Percentiles rank a stretch among this genome's conserved stretches.
Conservation (phyloP, 2,797 vertebrate species). For the Eleutherodactylus coqui region DNA sequence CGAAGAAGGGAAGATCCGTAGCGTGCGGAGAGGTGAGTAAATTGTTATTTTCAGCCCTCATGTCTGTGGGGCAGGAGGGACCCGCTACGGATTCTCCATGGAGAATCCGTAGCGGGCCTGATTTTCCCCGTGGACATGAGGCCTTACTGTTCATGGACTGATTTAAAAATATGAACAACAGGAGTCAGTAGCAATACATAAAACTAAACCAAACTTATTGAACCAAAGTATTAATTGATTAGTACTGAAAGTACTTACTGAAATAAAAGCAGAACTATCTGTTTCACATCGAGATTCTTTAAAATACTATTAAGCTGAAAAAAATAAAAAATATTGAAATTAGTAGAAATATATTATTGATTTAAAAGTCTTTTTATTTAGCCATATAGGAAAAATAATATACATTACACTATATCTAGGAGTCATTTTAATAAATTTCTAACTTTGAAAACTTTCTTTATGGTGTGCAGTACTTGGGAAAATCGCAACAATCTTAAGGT, state of each 20-base stretch:
- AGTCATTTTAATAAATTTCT: no score
- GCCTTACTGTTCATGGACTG: background rate
- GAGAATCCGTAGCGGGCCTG: no score
- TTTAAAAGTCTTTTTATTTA: background rate
- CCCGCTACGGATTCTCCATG: no score
- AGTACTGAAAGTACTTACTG: conserved; percentile 41
- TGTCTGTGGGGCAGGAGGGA: no score
- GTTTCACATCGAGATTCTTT: background rate
- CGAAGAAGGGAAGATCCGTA: no score
- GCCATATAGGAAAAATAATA: background rate
- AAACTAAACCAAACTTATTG: background rate
- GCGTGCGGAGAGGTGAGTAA: no score
- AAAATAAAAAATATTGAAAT: background rate
- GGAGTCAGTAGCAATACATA: background rate
- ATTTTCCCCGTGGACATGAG: no score
- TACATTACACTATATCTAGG: background rate
- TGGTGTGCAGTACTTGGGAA: no score
- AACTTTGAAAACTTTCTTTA: no score
- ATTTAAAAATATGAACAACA: background rate
- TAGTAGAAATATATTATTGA: background rate
- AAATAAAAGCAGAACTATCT: conserved; percentile 60
- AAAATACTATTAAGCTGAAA: conserved; percentile 31
- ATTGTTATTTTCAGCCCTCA: no score
- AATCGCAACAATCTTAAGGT: no score
- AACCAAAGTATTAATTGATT: background rate